Evolutionary conservation across 2,113 vertebrate genomes (phyloP).

Genomic region (Murina feae): DNA sequence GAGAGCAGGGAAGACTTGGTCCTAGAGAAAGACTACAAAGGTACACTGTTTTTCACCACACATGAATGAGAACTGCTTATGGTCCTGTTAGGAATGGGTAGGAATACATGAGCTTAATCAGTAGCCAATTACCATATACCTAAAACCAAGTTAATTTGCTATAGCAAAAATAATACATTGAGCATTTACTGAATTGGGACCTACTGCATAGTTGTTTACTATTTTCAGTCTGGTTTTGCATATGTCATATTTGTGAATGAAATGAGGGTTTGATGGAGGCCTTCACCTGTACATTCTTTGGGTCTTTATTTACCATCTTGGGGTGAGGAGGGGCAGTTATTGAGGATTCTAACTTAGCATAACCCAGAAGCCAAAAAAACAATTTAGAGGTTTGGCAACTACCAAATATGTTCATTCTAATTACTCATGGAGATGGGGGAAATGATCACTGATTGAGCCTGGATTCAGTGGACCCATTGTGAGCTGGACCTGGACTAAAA

Average conservation of each 20-base stretch:
- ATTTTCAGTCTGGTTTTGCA: not conserved
- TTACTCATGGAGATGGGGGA: not conserved
- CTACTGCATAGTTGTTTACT: not conserved
- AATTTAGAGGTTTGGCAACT: not conserved
- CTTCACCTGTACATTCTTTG: not conserved
- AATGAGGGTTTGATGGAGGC: not conserved
- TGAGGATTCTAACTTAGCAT: not conserved
- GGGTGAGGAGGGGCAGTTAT: not conserved
- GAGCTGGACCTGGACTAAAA: not conserved
- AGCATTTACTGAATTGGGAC: not conserved
- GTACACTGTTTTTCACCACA: not conserved
- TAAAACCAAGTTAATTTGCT: not conserved
- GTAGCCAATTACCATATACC: not conserved
- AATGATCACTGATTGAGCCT: not conserved
- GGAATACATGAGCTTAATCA: not conserved
- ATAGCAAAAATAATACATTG: not conserved
- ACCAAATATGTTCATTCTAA: not conserved
- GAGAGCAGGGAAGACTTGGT: not conserved
- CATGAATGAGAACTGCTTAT: not conserved
- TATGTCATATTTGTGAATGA: not conserved
- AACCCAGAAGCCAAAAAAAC: not conserved
- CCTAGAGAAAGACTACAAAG: not conserved
- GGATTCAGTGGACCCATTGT: not conserved
- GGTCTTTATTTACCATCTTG: not conserved
- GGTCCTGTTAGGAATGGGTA: not conserved